Percentiles rank a stretch among this genome's conserved stretches.
These are phyloP conservation scores for Melanotaenia trifasciata DNA, from an alignment of 2,797 vertebrate species.

Conservation along the genomic window DNA sequence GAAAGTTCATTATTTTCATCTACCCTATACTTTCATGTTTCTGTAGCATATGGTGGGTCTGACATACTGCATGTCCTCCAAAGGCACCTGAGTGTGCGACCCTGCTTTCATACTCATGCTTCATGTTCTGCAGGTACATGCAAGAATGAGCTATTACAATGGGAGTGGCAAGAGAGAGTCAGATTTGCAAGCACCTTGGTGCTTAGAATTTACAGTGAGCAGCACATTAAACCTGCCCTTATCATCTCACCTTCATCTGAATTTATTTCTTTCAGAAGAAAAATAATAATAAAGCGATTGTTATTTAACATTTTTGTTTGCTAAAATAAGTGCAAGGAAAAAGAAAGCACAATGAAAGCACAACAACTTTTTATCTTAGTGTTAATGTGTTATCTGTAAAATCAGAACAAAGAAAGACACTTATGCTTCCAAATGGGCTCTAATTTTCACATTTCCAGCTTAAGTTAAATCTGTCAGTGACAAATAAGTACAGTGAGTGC, in stretches of 20 bases:
- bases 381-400: conserved; percentile 24
- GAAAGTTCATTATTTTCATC: conserved; percentile 26
- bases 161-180: conserved; percentile 40
- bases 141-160: conserved; percentile 53
- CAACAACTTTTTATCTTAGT: conserved; percentile 18
- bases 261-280: conserved; percentile 42
- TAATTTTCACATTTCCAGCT: conserved; percentile 17
- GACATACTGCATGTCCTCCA: conserved; percentile 44
- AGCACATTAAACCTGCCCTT: conserved; percentile 45
- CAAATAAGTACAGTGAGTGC: not conserved
- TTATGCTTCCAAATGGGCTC: conserved; percentile 3
- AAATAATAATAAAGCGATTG: conserved; percentile 42
- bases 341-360: conserved; percentile 20
- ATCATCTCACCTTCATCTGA: conserved; percentile 35
- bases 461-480: conserved; percentile 1
- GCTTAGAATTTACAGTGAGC: conserved; percentile 50
- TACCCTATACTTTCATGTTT: conserved; percentile 43
- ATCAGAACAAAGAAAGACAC: not conserved
- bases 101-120: conserved; percentile 52
- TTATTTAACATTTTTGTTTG: conserved; percentile 37
- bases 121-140: conserved; percentile 47
- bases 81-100: conserved; percentile 50
- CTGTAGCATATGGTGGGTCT: conserved; percentile 45
- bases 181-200: conserved; percentile 22
- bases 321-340: conserved; percentile 41